Evolutionary conservation across 2,888 invertebrate species (phyloP), one percentile per base, ranked within the genome.

Genomic region (Tubulanus polymorphus): DNA sequence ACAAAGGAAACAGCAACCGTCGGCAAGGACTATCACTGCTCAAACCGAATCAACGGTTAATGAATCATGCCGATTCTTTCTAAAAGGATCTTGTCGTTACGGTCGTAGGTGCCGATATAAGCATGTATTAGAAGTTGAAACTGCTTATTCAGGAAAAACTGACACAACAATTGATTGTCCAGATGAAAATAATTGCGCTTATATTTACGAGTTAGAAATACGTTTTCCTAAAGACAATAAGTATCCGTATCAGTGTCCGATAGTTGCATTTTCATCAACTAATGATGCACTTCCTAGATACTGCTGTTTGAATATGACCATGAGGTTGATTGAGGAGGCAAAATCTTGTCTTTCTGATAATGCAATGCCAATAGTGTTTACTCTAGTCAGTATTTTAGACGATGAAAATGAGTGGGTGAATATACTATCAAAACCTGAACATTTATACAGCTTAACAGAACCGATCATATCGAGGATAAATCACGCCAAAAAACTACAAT

Each of bases 171-270:
- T 32, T 15, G 49, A 52, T 8, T n/a, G 15, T 15, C n/a, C 8
- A 10, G 35, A 46, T 30, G 37, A 46, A 12, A 41, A 47, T 3
- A 32, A 41, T 26, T 12, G 26, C 18, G 41, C 27, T 25, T 15
- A 35, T n/a, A 32, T 37, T 20, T 73, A 69, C 60, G 63, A 65
- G 28, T 50, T 75, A 20, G 74, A 75, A 57, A 59, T 75, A 15
- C 58, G 75, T 23, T 75, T 75, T 57, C 69, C 70, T 2, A 18
- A 46, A 5, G 68, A 68, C 6, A 72, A 70, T 58, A 49, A 47
- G 35, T 75, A 75, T 51, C 75, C 75, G 1, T 49, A 62, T 15
- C 67, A 75, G 57, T 53, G 66, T 1, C 75, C 74, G 2, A 58
- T 68, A 49, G 52, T 75, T 6, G 72, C 68, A 1, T 73, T 75